These are phyloP conservation scores for Platypus cylindrus DNA, from an alignment of 2,888 invertebrate genomes.

Conservation along the genomic window DNA sequence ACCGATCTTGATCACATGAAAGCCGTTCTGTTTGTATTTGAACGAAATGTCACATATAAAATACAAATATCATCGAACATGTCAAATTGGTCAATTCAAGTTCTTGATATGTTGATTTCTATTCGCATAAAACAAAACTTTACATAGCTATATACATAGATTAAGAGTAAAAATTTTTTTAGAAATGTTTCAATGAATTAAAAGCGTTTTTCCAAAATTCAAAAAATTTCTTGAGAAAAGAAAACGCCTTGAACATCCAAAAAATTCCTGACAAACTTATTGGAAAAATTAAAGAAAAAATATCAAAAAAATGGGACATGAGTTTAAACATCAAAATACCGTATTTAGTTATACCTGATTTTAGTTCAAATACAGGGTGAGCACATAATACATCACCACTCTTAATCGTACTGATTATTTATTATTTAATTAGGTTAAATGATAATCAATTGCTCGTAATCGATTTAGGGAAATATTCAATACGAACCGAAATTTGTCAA, in stretches of 20 bases:
- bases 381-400: not conserved
- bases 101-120: too few relatives aligned
- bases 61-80: too few relatives aligned
- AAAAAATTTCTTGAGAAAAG: constrained; percentile 13
- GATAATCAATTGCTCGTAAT: constrained; percentile 59
- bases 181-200: constrained; percentile 24
- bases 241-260: constrained; percentile 16
- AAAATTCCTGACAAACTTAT: constrained; percentile 17
- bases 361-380: constrained; percentile 34
- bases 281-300: constrained; percentile 20
- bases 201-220: constrained; percentile 18
- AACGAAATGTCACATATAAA: too few relatives aligned
- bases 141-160: constrained; percentile 1
- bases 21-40: too few relatives aligned
- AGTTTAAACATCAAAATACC: constrained; percentile 65
- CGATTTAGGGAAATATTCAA: constrained; percentile 55
- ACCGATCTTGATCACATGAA: too few relatives aligned
- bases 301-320: constrained; percentile 35
- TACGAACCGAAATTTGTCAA: constrained; percentile 64
- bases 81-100: too few relatives aligned
- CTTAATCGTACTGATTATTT: not conserved
- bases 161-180: constrained; percentile 9
- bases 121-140: too few relatives aligned
- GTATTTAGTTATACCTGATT: constrained; percentile 62
- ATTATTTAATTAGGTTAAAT: constrained; percentile 33